Evolutionary conservation across 2,113 vertebrate species (phyloP).

Genomic region (Pao palembangensis): DNA sequence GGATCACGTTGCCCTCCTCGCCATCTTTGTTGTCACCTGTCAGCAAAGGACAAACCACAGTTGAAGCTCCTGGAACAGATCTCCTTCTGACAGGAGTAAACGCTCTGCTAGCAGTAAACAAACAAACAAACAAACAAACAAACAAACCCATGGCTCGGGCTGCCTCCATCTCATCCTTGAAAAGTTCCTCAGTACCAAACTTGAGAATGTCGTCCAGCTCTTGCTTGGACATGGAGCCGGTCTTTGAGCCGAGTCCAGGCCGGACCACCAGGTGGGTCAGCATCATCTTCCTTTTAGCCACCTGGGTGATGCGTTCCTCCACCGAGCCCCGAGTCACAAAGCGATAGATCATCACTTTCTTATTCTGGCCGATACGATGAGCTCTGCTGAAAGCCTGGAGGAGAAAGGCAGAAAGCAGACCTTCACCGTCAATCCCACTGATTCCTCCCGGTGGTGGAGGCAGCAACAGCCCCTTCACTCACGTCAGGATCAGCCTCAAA

Average conservation of each 20-base stretch:
- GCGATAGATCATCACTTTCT: conserved; percentile 99
- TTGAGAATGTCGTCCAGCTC: conserved; percentile 98
- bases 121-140: no score
- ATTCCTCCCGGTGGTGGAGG: no score
- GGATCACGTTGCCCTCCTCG: conserved; percentile 95
- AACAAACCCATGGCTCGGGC: conserved; percentile 64
- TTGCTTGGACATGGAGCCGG: conserved; percentile 97
- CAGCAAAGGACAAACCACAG: not conserved
- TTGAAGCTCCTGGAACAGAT: not conserved
- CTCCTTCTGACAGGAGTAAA: not conserved
- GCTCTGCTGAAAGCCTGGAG: conserved; percentile 94
- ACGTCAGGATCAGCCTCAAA: no score
- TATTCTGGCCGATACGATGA: conserved; percentile 96
- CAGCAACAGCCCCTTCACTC: no score
- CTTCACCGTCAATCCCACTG: not conserved
- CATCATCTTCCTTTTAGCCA: conserved; percentile 99
- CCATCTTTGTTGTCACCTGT: conserved; percentile 92
- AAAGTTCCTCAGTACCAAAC: conserved; percentile 96
- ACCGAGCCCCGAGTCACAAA: conserved; percentile 95
- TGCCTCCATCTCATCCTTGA: conserved; percentile 96
- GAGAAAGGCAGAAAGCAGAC: not conserved
- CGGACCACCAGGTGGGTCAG: conserved; percentile 95
- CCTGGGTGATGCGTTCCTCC: conserved; percentile 97
- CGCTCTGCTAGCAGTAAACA: not conserved
- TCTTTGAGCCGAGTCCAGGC: conserved; percentile 94